A percentile compares a stretch with the other conserved stretches of the same genome.
Evolutionary conservation across 2,888 invertebrate species (phyloP).

Genomic region (Volucella inflata): DNA sequence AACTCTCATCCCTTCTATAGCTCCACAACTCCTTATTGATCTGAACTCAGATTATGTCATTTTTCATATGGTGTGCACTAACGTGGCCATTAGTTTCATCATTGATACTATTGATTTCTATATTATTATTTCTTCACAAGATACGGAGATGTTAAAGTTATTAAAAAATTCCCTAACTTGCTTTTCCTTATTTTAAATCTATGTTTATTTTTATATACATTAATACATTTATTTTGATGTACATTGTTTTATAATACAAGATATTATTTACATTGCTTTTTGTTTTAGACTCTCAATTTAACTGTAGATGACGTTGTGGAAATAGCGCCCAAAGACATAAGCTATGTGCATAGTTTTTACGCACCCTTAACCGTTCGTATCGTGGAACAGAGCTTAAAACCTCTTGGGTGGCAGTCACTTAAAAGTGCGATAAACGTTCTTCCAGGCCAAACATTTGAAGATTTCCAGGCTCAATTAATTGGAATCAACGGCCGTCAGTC

Average conservation of each 20-base stretch:
- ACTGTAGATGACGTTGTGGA: constrained; percentile 95
- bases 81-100: no score
- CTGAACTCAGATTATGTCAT: no score
- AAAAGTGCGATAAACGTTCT: constrained; percentile 92
- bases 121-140: no score
- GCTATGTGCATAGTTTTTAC: constrained; percentile 96
- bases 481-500: constrained; percentile 86
- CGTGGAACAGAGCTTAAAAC: constrained; percentile 91
- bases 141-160: no score
- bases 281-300: constrained; percentile 88
- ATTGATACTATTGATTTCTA: no score
- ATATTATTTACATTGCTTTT: neutral
- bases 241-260: neutral
- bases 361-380: constrained; percentile 96
- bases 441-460: constrained; percentile 89
- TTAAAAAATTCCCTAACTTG: no score
- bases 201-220: neutral
- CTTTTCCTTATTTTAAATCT: no score
- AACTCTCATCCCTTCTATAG: no score
- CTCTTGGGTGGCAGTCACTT: constrained; percentile 90
- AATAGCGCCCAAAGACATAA: constrained; percentile 92
- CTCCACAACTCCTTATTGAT: no score
- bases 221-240: neutral
- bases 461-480: constrained; percentile 86
- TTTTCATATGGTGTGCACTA: no score